phyloP scores from a whole-genome alignment of 1,140 invertebrate genomes.

The Procambarus virginalis region DNA sequence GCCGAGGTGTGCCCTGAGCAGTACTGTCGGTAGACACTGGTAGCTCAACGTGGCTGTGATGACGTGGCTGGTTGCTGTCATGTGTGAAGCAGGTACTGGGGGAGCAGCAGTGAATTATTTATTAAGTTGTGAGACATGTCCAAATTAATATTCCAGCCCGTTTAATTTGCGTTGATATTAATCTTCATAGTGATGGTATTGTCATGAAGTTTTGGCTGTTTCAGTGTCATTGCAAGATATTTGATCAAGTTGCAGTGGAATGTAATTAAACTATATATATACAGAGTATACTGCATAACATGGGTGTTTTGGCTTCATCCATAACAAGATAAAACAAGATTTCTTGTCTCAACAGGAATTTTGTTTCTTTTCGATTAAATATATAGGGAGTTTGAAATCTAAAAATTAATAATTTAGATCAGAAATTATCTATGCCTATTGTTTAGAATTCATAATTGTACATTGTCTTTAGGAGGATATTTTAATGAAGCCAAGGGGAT shows the following conservation, averaged over 20 bases:
- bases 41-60: conserved; percentile 58
- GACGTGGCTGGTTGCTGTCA: conserved; percentile 35
- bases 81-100: not conserved
- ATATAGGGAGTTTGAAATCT: not conserved
- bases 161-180: not conserved
- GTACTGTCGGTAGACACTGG: not conserved
- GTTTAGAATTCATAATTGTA: not conserved
- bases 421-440: not conserved
- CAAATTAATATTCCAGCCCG: not conserved
- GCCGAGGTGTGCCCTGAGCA: not conserved
- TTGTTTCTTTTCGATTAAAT: not conserved
- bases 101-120: not conserved
- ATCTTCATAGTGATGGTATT: not conserved
- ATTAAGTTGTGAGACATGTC: not conserved
- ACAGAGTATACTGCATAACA: not conserved
- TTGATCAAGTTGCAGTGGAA: not conserved
- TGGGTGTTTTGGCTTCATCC: not conserved
- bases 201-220: not conserved
- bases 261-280: not conserved
- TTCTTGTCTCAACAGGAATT: not conserved
- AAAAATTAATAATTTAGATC: not conserved
- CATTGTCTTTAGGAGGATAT: not conserved
- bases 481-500: not conserved
- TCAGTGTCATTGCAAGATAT: conserved; percentile 13
- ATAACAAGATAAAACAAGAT: not conserved